Conservation (phyloP, 2,797 vertebrate species). For the Tokudaia tokunoshimensis region DNA sequence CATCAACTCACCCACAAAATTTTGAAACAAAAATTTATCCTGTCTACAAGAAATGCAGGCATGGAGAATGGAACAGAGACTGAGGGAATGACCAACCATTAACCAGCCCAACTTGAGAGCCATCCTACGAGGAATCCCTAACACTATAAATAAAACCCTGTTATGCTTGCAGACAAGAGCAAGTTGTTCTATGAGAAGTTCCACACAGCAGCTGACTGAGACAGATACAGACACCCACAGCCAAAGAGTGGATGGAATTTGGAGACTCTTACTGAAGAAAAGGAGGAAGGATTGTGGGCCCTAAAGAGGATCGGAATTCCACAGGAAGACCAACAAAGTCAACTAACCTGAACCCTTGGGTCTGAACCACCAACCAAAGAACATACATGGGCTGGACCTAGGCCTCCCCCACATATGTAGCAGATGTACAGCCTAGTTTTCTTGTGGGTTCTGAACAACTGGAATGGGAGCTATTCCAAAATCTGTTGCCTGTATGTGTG, state of each 20-base stretch:
- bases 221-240: background rate
- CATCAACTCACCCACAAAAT: background rate
- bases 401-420: too few relatives aligned
- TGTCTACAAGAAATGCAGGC: background rate
- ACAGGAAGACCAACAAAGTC: background rate
- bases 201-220: background rate
- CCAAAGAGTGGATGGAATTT: background rate
- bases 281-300: background rate
- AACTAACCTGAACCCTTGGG: background rate
- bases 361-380: background rate
- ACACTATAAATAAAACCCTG: background rate
- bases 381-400: too few relatives aligned
- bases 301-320: background rate
- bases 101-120: background rate
- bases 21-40: background rate
- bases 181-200: background rate
- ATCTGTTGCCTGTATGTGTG: background rate
- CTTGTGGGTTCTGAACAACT: background rate
- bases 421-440: background rate
- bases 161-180: background rate
- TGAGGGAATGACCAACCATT: background rate
- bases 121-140: background rate
- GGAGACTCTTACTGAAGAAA: background rate
- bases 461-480: background rate
- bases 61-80: background rate